phyloP scores from a whole-genome alignment of 2,888 invertebrate species.

The Atrina japonica region DNA sequence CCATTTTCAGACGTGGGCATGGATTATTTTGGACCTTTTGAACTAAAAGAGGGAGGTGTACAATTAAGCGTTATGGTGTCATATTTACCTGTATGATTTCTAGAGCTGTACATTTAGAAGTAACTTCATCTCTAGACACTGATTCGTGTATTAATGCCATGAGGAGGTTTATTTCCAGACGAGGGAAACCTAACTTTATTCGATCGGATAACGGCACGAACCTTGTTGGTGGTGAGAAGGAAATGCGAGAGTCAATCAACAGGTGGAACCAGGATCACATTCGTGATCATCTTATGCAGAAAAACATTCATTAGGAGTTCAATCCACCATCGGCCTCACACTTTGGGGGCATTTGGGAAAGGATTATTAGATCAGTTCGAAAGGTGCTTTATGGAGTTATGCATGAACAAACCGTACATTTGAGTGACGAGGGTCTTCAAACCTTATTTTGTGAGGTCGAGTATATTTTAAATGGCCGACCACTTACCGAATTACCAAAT shows the following conservation, averaged over 20 bases:
- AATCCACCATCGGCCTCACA: constrained; percentile 51
- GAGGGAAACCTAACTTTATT: constrained; percentile 20
- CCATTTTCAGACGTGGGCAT: constrained; percentile 48
- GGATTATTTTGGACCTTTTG: constrained; percentile 56
- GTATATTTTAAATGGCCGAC: constrained; percentile 4
- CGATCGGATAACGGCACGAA: constrained; percentile 37
- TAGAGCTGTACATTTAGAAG: constrained; percentile 37
- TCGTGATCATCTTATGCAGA: constrained; percentile 28
- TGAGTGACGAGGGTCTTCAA: constrained; percentile 7
- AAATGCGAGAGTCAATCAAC: constrained; percentile 37
- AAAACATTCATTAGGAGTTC: constrained; percentile 43
- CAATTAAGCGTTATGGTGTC: constrained; percentile 49
- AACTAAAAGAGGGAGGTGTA: constrained; percentile 39
- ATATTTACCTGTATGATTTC: too few relatives aligned
- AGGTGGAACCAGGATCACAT: constrained; percentile 41
- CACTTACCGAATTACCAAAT: background rate
- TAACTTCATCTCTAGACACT: constrained; percentile 29
- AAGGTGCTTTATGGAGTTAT: constrained; percentile 16
- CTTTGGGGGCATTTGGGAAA: constrained; percentile 49
- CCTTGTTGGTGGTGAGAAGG: constrained; percentile 41
- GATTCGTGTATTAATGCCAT: constrained; percentile 32
- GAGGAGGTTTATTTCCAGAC: constrained; percentile 21
- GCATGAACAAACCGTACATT: constrained; percentile 8
- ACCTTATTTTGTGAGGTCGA: constrained; percentile 19
- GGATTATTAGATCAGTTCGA: constrained; percentile 42